phyloP scores from a whole-genome alignment of 53 echinoderm and acorn worm genomes.

The Paracentrotus lividus region DNA sequence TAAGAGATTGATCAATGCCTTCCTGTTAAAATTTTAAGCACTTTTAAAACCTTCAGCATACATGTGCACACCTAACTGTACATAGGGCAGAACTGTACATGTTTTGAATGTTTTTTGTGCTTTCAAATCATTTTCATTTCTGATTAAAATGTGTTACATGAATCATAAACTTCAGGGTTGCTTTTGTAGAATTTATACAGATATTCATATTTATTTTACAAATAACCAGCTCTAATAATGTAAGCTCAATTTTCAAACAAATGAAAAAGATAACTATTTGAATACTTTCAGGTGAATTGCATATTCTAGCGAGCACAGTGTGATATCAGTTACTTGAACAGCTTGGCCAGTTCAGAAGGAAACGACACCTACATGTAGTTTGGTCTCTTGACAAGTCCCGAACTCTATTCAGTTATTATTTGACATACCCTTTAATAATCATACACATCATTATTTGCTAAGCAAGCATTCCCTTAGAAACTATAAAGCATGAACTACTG shows the following conservation, averaged over 20 bases:
- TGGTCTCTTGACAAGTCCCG: slow-evolving; percentile 23
- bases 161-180: too few species aligned
- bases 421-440: slow-evolving; percentile 47
- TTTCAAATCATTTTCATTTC: too few species aligned
- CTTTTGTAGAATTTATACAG: too few species aligned
- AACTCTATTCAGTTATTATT: slow-evolving; percentile 15
- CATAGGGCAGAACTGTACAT: too few species aligned
- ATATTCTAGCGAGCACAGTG: background rate
- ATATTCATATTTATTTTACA: too few species aligned
- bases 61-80: too few species aligned
- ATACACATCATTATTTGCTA: slow-evolving; percentile 17
- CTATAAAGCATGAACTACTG: background rate
- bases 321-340: background rate
- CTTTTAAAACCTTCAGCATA: too few species aligned
- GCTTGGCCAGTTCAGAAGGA: background rate
- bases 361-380: slow-evolving; percentile 14
- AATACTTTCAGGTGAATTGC: background rate
- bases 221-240: too few species aligned
- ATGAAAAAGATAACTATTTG: background rate
- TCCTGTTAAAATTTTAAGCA: too few species aligned
- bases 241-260: background rate
- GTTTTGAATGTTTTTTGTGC: too few species aligned
- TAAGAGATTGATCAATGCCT: too few species aligned
- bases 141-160: too few species aligned
- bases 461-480: slow-evolving; percentile 33